phyloP scores from a whole-genome alignment of 2,888 invertebrate genomes.

The Oscheius sp. region DNA sequence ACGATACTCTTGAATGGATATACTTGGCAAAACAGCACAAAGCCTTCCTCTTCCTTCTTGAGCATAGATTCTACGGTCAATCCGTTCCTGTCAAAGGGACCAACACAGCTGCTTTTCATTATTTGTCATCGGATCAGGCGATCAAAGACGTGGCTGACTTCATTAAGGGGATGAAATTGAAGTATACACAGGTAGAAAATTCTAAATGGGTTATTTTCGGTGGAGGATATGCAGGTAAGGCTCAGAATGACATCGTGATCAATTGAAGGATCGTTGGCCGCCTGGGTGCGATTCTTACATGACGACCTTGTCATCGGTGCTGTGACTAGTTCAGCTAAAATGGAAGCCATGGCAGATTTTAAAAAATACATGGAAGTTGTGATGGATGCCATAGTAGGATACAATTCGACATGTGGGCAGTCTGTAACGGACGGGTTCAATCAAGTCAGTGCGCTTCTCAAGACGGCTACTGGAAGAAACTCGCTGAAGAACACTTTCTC shows the following conservation, averaged over 20 bases:
- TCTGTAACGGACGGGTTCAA: conserved; percentile 52
- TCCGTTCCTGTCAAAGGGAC: conserved; percentile 79
- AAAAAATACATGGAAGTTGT: conserved; percentile 84
- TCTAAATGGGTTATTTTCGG: conserved; percentile 85
- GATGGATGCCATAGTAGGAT: conserved; percentile 77
- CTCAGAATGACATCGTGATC: too few relatives aligned
- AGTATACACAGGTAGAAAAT: conserved; percentile 54
- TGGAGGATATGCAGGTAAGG: conserved; percentile 66
- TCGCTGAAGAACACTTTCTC: conserved; percentile 46
- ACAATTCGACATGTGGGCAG: conserved; percentile 43
- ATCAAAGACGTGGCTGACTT: conserved; percentile 86
- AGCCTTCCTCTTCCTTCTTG: conserved; percentile 86
- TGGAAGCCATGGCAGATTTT: conserved; percentile 80
- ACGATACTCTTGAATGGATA: conserved; percentile 69
- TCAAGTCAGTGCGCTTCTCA: conserved; percentile 42
- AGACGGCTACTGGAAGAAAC: conserved; percentile 49
- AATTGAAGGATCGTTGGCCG: conserved; percentile 88
- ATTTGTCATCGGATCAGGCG: conserved; percentile 77
- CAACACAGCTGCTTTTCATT: conserved; percentile 77
- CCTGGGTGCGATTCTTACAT: conserved; percentile 87
- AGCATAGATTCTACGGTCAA: conserved; percentile 92
- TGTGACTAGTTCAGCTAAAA: conserved; percentile 87
- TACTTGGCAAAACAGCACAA: conserved; percentile 78
- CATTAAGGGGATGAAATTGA: conserved; percentile 74
- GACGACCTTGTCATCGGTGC: conserved; percentile 82